These are phyloP conservation scores for Baryphthengus martii DNA, from an alignment of 2,113 vertebrate species.

Conservation along the genomic window DNA sequence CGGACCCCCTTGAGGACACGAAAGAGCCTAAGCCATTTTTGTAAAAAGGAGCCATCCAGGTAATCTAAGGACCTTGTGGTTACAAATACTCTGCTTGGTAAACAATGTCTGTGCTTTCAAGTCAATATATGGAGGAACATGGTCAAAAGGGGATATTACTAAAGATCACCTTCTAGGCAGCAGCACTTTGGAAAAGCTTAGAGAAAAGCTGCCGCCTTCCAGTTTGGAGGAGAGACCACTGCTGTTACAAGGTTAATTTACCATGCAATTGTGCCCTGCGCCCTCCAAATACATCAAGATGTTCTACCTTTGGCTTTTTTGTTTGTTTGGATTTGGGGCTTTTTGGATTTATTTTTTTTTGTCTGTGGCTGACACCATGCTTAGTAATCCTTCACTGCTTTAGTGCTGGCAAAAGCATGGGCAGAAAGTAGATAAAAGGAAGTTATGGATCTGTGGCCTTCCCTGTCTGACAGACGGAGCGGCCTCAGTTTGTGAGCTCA, in stretches of 20 bases:
- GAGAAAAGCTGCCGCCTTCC: background rate
- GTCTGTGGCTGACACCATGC: background rate
- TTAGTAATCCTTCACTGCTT: background rate
- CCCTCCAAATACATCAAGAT: background rate
- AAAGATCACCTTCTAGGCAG: background rate
- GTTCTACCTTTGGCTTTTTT: background rate
- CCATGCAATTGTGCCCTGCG: background rate
- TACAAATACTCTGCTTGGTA: background rate
- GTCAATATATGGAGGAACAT: rapidly evolving
- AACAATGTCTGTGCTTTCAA: background rate
- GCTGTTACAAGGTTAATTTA: background rate
- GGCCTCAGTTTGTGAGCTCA: background rate
- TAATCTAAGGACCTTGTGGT: background rate
- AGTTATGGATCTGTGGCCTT: background rate
- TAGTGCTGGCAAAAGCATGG: background rate
- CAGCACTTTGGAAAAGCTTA: background rate
- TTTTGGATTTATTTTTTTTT: background rate
- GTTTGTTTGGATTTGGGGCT: background rate
- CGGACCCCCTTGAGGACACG: background rate
- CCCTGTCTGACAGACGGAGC: background rate
- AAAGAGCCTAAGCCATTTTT: background rate
- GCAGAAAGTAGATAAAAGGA: background rate
- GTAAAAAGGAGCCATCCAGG: background rate
- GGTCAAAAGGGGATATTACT: background rate
- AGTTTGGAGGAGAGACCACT: background rate